Percentiles rank a stretch among this genome's conserved stretches.
phyloP scores from a whole-genome alignment of 1,140 invertebrate genomes.

The Drosophila funebris region DNA sequence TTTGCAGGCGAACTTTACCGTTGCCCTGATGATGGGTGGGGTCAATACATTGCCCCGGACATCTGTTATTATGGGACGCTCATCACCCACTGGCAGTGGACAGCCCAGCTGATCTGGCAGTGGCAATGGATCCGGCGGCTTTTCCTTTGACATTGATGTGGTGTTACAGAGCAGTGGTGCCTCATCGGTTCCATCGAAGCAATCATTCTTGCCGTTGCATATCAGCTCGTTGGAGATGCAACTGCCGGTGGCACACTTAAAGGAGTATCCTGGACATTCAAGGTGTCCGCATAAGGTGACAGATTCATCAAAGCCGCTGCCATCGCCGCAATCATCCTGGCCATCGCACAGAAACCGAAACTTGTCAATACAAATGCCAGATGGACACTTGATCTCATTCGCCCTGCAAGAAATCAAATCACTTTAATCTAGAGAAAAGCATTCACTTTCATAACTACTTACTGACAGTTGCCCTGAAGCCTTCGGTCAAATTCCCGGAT shows the following conservation, averaged over 20 bases:
- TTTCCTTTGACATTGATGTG: slow-evolving; percentile 65
- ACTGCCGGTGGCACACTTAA: slow-evolving; percentile 86
- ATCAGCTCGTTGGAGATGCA: slow-evolving; percentile 85
- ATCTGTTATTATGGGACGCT: slow-evolving; percentile 43
- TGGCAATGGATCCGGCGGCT: background rate
- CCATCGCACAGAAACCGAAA: slow-evolving; percentile 85
- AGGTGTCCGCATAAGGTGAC: slow-evolving; percentile 82
- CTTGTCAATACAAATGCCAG: slow-evolving; percentile 71
- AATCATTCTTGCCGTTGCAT: slow-evolving; percentile 87
- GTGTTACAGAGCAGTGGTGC: slow-evolving; percentile 58
- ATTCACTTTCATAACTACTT: slow-evolving; percentile 24
- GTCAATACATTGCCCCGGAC: slow-evolving; percentile 2
- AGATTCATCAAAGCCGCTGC: slow-evolving; percentile 87
- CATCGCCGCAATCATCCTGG: slow-evolving; percentile 85
- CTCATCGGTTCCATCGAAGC: slow-evolving; percentile 88
- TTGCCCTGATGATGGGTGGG: slow-evolving; percentile 23
- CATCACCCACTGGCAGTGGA: slow-evolving; percentile 44
- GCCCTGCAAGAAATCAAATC: slow-evolving; percentile 18
- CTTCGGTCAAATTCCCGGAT: slow-evolving; percentile 22
- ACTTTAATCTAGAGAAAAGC: background rate
- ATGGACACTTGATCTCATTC: slow-evolving; percentile 63
- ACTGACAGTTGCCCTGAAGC: slow-evolving; percentile 54
- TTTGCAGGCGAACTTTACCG: slow-evolving; percentile 55
- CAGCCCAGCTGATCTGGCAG: slow-evolving; percentile 39
- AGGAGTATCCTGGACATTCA: slow-evolving; percentile 84